phyloP scores from a whole-genome alignment of 64 coral and sea anemone species.

The Dendronephthya gigantea region DNA sequence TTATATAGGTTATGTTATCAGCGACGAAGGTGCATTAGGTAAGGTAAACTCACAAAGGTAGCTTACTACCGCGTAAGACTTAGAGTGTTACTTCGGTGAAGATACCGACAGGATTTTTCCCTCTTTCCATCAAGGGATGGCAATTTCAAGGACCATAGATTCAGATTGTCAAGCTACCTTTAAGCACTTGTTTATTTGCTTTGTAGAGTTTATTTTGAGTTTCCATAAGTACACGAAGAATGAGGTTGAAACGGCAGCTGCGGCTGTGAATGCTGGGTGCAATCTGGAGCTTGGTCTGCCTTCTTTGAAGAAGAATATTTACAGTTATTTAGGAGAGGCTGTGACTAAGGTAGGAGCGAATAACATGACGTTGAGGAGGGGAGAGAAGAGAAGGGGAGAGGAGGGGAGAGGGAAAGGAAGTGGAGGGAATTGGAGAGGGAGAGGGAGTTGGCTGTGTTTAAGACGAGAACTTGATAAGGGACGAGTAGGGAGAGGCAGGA shows the following conservation, averaged over 20 bases:
- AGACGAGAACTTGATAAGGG: background rate
- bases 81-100: too few relatives aligned
- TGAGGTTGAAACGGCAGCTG: slow-evolving; percentile 26
- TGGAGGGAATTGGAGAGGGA: too few relatives aligned
- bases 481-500: background rate
- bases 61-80: too few relatives aligned
- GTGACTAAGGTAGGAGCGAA: slow-evolving; percentile 13
- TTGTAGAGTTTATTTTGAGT: slow-evolving; percentile 28
- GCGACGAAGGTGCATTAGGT: slow-evolving; percentile 46
- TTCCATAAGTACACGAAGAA: slow-evolving; percentile 42
- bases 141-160: too few relatives aligned
- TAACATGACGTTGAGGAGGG: background rate
- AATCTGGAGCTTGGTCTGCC: slow-evolving; percentile 32
- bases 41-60: background rate
- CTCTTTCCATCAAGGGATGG: too few relatives aligned
- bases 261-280: slow-evolving; percentile 41
- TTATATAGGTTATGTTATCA: slow-evolving; percentile 35
- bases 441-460: too few relatives aligned
- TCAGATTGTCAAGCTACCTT: too few relatives aligned
- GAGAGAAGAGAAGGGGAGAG: too few relatives aligned
- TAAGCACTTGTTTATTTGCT: background rate
- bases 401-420: too few relatives aligned
- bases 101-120: too few relatives aligned
- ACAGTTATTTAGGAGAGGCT: slow-evolving; percentile 26
- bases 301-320: slow-evolving; percentile 16